Evolutionary conservation across 2,888 invertebrate species (phyloP).

Genomic region (Unio pictorum): DNA sequence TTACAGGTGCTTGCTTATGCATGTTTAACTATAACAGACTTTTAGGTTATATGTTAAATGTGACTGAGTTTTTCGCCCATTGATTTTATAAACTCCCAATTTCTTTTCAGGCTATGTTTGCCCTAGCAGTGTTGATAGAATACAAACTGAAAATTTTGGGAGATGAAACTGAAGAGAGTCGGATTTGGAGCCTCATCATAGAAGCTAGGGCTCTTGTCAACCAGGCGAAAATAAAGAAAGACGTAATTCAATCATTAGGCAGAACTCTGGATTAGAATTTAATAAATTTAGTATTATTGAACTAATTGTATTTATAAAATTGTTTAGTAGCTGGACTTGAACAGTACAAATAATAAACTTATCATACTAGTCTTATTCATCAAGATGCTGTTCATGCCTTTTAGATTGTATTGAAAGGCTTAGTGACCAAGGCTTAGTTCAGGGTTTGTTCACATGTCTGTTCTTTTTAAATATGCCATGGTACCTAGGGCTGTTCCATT

Average conservation of each 20-base stretch:
- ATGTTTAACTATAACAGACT: neutral
- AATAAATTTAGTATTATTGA: too few relatives aligned
- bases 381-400: too few relatives aligned
- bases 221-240: conserved; percentile 25
- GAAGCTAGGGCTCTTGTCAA: conserved; percentile 33
- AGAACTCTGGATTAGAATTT: neutral
- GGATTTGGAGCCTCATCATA: conserved; percentile 42
- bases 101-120: conserved; percentile 34
- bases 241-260: conserved; percentile 21
- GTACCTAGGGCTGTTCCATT: too few relatives aligned
- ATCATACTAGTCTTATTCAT: too few relatives aligned
- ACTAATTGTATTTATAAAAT: too few relatives aligned
- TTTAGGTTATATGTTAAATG: neutral
- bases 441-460: too few relatives aligned
- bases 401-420: too few relatives aligned
- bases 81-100: neutral
- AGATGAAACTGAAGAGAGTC: conserved; percentile 30
- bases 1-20: neutral
- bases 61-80: neutral
- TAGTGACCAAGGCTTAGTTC: too few relatives aligned
- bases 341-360: too few relatives aligned
- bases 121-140: conserved; percentile 39
- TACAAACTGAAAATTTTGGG: conserved; percentile 38
- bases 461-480: too few relatives aligned
- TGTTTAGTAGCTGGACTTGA: too few relatives aligned